These are phyloP conservation scores for Pollenia angustigena DNA, from an alignment of 2,888 invertebrate genomes.

Conservation along the genomic window DNA sequence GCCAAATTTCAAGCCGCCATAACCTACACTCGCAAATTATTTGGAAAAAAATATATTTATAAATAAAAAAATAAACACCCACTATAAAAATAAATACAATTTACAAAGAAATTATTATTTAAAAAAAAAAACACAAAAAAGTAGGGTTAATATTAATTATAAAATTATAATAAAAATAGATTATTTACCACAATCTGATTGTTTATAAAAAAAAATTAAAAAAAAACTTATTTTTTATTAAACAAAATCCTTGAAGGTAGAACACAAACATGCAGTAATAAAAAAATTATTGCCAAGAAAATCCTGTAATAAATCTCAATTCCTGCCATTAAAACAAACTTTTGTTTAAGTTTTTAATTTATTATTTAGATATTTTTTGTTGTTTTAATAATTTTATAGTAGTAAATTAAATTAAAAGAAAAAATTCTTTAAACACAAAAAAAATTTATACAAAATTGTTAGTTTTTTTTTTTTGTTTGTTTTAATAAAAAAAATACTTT, in stretches of 20 bases:
- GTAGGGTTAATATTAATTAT: slow-evolving; percentile 31
- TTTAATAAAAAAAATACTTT: slow-evolving; percentile 54
- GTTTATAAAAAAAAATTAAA: slow-evolving; percentile 26
- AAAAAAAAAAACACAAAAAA: slow-evolving; percentile 11
- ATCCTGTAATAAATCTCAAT: neutral
- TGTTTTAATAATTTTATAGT: slow-evolving; percentile 41
- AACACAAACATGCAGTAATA: slow-evolving; percentile 65
- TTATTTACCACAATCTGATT: slow-evolving; percentile 52
- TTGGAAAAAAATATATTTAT: slow-evolving; percentile 2
- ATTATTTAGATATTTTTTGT: slow-evolving; percentile 50
- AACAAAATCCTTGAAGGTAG: slow-evolving; percentile 20
- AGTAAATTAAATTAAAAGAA: slow-evolving; percentile 31
- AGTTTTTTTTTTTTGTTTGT: slow-evolving; percentile 22
- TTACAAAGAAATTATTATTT: slow-evolving; percentile 54
- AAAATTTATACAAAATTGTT: slow-evolving; percentile 58
- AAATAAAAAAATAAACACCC: slow-evolving; percentile 37
- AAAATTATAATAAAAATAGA: slow-evolving; percentile 9
- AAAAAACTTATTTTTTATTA: slow-evolving; percentile 2
- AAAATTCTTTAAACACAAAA: slow-evolving; percentile 52
- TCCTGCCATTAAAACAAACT: slow-evolving; percentile 68
- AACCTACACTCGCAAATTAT: slow-evolving; percentile 69
- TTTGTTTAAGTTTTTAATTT: slow-evolving; percentile 66
- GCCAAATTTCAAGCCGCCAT: slow-evolving; percentile 64
- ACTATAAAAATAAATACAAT: slow-evolving; percentile 22
- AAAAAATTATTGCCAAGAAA: slow-evolving; percentile 2